Percentiles rank a stretch among this genome's conserved stretches.
phyloP scores from a whole-genome alignment of 2,113 vertebrate species.

The Pollimyrus isidori region DNA sequence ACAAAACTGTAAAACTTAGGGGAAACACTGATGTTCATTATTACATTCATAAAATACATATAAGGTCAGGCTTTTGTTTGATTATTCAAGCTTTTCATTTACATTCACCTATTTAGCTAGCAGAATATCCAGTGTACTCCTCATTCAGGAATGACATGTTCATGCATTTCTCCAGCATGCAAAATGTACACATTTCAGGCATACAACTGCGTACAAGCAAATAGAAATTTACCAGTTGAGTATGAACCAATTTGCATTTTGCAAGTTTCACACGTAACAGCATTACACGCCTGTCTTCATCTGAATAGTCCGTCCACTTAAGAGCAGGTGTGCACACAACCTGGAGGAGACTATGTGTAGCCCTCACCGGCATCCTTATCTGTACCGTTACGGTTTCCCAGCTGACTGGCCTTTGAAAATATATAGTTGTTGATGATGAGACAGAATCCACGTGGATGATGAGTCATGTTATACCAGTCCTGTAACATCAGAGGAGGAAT shows the following conservation, averaged over 20 bases:
- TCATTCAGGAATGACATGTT: neutral
- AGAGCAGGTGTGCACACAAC: neutral
- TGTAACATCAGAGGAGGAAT: conserved; percentile 20
- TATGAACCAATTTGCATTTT: neutral
- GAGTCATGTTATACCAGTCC: conserved; percentile 36
- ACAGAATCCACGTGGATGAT: conserved; percentile 45
- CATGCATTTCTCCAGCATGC: neutral
- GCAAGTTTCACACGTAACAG: neutral
- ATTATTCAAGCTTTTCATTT: neutral
- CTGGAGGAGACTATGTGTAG: neutral
- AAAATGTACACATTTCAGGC: neutral
- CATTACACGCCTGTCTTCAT: neutral
- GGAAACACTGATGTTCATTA: neutral
- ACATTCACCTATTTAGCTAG: neutral
- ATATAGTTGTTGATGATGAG: conserved; percentile 52
- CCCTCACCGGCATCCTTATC: conserved; percentile 42
- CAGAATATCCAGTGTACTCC: neutral
- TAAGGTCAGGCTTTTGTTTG: neutral
- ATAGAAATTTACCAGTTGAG: neutral
- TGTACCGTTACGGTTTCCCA: conserved; percentile 14
- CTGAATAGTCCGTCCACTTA: neutral
- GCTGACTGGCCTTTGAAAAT: conserved; percentile 21
- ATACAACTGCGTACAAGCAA: neutral
- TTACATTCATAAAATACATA: neutral
- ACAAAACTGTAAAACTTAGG: neutral